phyloP scores from a whole-genome alignment of 2,888 invertebrate genomes.

The Orthonychiurus folsomi region DNA sequence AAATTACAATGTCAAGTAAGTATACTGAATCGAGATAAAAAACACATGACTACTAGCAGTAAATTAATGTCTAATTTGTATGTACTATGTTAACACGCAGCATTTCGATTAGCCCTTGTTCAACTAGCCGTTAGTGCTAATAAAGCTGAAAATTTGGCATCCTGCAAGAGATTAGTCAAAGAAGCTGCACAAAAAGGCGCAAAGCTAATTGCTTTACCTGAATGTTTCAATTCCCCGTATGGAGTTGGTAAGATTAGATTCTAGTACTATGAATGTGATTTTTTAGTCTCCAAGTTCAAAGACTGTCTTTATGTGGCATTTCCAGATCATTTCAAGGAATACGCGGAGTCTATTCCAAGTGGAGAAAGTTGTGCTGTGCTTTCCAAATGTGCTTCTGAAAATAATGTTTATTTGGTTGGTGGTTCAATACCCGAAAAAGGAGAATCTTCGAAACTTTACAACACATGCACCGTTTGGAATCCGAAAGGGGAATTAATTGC shows the following conservation, averaged over 20 bases:
- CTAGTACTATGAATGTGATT: background rate
- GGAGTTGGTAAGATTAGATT: slow-evolving; percentile 57
- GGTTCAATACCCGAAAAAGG: slow-evolving; percentile 75
- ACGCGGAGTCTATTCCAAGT: slow-evolving; percentile 72
- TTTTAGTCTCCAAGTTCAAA: slow-evolving; percentile 10
- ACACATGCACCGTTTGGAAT: slow-evolving; percentile 81
- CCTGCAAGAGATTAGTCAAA: slow-evolving; percentile 61
- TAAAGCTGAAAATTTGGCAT: slow-evolving; percentile 64
- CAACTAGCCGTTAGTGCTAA: slow-evolving; percentile 68
- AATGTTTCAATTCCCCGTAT: slow-evolving; percentile 93
- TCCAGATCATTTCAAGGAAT: slow-evolving; percentile 61
- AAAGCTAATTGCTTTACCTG: slow-evolving; percentile 61
- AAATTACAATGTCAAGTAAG: background rate
- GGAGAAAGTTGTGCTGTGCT: slow-evolving; percentile 66
- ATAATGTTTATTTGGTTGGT: slow-evolving; percentile 70
- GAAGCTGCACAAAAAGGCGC: slow-evolving; percentile 59
- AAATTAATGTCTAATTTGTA: background rate
- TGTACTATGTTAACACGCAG: slow-evolving; percentile 44
- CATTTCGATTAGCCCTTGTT: slow-evolving; percentile 65
- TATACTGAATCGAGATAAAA: too few relatives aligned
- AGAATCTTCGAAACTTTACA: slow-evolving; percentile 60
- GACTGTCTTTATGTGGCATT: slow-evolving; percentile 4
- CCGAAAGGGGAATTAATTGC: slow-evolving; percentile 66
- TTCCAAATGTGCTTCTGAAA: slow-evolving; percentile 64
- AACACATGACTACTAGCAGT: too few relatives aligned